These are phyloP conservation scores for Poecilia latipinna DNA, from an alignment of 2,113 vertebrate genomes.

Conservation along the genomic window DNA sequence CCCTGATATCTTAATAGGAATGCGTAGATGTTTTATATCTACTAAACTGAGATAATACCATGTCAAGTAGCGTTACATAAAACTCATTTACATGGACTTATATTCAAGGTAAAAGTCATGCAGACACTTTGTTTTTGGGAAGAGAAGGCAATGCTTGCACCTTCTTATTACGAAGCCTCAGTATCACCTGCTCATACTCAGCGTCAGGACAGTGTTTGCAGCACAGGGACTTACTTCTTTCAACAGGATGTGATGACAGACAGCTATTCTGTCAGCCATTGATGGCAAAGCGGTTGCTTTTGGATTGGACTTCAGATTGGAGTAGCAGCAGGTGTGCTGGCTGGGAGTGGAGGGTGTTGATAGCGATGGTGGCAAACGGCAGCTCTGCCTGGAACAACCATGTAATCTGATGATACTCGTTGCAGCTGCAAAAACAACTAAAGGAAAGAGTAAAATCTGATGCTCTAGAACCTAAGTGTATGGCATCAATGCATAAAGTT, in stretches of 20 bases:
- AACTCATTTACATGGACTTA: neutral
- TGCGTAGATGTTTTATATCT: too few species aligned
- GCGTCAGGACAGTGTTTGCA: neutral
- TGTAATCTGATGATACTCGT: slow-evolving; percentile 53
- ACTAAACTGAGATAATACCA: too few species aligned
- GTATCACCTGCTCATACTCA: slow-evolving; percentile 19
- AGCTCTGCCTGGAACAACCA: slow-evolving; percentile 38
- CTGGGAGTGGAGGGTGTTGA: slow-evolving; percentile 41
- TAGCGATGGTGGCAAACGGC: slow-evolving; percentile 24
- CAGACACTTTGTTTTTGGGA: slow-evolving; percentile 6
- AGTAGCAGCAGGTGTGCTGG: slow-evolving; percentile 50
- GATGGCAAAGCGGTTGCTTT: slow-evolving; percentile 36
- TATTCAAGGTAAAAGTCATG: neutral
- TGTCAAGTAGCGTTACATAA: neutral
- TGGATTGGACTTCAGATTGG: slow-evolving; percentile 35
- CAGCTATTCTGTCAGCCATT: slow-evolving; percentile 42
- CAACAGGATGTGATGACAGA: slow-evolving; percentile 37
- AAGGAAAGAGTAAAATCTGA: neutral
- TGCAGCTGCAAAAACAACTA: slow-evolving; percentile 43
- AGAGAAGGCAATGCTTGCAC: neutral
- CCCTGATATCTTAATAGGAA: too few species aligned
- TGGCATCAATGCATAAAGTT: neutral
- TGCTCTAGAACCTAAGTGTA: neutral
- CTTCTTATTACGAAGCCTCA: neutral
- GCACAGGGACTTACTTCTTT: slow-evolving; percentile 12